Evolutionary conservation across 2,888 invertebrate genomes (phyloP).

Genomic region (Hypomecis atomaria): DNA sequence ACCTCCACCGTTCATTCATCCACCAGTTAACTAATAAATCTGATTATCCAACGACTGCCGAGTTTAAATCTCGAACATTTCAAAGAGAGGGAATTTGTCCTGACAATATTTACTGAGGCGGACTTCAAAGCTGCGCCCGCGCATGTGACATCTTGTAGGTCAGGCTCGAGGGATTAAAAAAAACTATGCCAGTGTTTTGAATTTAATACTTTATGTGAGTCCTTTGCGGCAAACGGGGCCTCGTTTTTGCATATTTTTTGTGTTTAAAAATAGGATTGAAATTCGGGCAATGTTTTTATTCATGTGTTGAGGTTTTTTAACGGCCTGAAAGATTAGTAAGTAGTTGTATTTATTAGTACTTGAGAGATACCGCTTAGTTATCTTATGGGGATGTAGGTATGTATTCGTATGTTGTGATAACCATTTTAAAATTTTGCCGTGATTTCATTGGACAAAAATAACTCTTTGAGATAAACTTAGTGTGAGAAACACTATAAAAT

Average conservation of each 20-base stretch:
- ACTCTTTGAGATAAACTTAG: too few species aligned
- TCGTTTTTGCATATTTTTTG: conserved; percentile 44
- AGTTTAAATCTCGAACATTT: conserved; percentile 67
- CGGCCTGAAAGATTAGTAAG: too few species aligned
- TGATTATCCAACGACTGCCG: conserved; percentile 64
- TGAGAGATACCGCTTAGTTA: too few species aligned
- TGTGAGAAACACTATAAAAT: too few species aligned
- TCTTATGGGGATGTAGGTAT: too few species aligned
- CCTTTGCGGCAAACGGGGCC: conserved; percentile 45
- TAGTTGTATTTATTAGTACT: too few species aligned
- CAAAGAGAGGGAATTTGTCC: conserved; percentile 81
- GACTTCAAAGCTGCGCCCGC: conserved; percentile 62
- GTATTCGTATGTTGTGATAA: too few species aligned
- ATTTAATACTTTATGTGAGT: conserved; percentile 73
- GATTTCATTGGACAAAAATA: too few species aligned
- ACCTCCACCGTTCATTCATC: conserved; percentile 51
- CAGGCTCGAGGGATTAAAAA: conserved; percentile 70
- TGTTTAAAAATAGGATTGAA: conserved; percentile 26
- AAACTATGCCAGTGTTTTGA: conserved; percentile 72
- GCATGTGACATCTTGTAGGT: conserved; percentile 70
- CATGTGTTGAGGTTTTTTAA: too few species aligned
- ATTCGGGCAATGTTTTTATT: conserved; percentile 9
- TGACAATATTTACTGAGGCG: conserved; percentile 76
- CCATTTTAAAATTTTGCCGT: too few species aligned
- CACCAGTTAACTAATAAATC: conserved; percentile 69